Conservation (phyloP, 2,888 invertebrate genomes). For the Homarus gammarus region DNA sequence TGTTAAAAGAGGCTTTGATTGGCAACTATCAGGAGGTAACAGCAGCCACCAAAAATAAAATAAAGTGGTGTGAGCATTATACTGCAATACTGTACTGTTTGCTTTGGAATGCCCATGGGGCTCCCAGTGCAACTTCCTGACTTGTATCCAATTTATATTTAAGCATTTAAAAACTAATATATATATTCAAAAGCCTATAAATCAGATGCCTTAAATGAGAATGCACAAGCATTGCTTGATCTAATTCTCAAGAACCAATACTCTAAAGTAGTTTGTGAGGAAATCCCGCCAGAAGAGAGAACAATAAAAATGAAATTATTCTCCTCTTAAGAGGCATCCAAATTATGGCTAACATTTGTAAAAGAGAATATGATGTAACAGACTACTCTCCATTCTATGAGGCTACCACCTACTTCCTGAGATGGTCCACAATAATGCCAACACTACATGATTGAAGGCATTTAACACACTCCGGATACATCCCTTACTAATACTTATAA, state of each 20-base stretch:
- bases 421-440: constrained; percentile 19
- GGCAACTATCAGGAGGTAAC: background rate
- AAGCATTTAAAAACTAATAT: background rate
- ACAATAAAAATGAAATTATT: background rate
- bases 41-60: constrained; percentile 12
- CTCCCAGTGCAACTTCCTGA: background rate
- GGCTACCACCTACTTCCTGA: constrained; percentile 44
- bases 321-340: background rate
- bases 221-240: background rate
- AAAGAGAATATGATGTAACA: background rate
- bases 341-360: background rate
- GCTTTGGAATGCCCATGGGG: background rate
- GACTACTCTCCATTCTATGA: background rate
- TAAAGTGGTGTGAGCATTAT: constrained; percentile 3
- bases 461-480: constrained; percentile 1
- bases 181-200: background rate
- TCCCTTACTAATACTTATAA: background rate
- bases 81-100: background rate
- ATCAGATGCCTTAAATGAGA: background rate
- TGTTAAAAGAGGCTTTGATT: constrained; percentile 12
- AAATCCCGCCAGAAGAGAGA: background rate
- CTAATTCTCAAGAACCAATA: background rate
- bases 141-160: background rate
- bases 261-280: background rate
- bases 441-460: constrained; percentile 19